These are phyloP conservation scores for Schizaphis graminum DNA, from an alignment of 2,888 invertebrate species.

Conservation along the genomic window DNA sequence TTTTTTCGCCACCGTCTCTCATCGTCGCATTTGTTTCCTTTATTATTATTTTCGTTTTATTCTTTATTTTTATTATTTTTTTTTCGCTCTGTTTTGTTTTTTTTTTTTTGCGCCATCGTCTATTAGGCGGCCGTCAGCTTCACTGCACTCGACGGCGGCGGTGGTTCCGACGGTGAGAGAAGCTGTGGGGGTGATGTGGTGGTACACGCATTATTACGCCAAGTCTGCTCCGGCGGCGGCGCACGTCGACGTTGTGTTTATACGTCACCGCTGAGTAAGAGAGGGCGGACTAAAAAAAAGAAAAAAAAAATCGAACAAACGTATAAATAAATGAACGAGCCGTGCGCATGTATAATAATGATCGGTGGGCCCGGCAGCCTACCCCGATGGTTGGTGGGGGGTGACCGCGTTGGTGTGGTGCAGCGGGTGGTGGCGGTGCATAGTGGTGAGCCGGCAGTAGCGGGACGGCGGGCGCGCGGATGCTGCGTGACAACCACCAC, in stretches of 20 bases:
- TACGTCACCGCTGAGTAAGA: background rate
- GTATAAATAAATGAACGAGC: conserved; percentile 59
- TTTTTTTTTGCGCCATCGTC: background rate
- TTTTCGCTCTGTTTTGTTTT: background rate
- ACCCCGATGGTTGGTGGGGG: background rate
- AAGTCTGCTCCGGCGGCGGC: background rate
- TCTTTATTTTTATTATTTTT: background rate
- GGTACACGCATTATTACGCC: background rate
- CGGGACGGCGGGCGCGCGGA: background rate
- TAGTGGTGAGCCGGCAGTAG: background rate
- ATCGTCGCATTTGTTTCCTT: background rate
- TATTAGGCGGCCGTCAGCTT: background rate
- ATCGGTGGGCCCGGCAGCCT: conserved; percentile 29
- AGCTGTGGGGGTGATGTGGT: background rate
- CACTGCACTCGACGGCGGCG: background rate
- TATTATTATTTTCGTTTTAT: background rate
- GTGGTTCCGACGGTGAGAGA: background rate
- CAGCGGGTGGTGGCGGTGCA: background rate
- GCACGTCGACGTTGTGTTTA: background rate
- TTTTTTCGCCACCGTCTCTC: background rate
- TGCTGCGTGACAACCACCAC: conserved; percentile 54
- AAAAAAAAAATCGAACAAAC: conserved; percentile 61
- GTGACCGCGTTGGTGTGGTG: background rate
- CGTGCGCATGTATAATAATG: conserved; percentile 63
- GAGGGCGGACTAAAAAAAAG: background rate